These are phyloP conservation scores for Danaus plexippus DNA, from an alignment of 1,140 invertebrate species.

Conservation along the genomic window DNA sequence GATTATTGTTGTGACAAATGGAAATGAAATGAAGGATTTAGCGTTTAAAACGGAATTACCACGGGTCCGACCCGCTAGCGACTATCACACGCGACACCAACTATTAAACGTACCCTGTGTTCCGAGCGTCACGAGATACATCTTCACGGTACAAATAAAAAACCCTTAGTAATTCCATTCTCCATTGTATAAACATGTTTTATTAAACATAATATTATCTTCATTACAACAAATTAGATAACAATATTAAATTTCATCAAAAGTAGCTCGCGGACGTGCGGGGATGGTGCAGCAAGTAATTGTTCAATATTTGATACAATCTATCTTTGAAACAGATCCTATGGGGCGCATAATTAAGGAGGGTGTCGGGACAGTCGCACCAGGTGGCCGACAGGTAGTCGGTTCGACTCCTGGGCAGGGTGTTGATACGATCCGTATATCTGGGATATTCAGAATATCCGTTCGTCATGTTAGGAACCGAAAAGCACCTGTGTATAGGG, in stretches of 20 bases:
- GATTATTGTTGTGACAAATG: neutral
- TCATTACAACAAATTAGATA: neutral
- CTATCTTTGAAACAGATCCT: slow-evolving; percentile 47
- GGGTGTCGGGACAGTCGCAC: slow-evolving; percentile 52
- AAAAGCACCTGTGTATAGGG: slow-evolving; percentile 68
- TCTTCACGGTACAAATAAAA: slow-evolving; percentile 22
- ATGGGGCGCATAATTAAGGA: slow-evolving; percentile 49
- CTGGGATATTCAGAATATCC: neutral
- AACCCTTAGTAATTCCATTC: slow-evolving; percentile 60
- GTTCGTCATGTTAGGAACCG: slow-evolving; percentile 24
- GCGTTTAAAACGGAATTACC: slow-evolving; percentile 41
- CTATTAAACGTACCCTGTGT: slow-evolving; percentile 32
- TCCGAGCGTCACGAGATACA: neutral
- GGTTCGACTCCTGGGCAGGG: slow-evolving; percentile 19
- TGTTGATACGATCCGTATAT: slow-evolving; percentile 1
- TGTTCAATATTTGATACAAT: slow-evolving; percentile 41
- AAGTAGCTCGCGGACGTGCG: slow-evolving; percentile 60
- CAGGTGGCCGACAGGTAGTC: slow-evolving; percentile 26
- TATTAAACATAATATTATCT: slow-evolving; percentile 6
- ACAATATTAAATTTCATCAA: slow-evolving; percentile 18
- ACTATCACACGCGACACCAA: slow-evolving; percentile 10
- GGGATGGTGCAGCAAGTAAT: slow-evolving; percentile 58
- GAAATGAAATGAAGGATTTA: neutral
- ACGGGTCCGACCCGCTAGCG: slow-evolving; percentile 23
- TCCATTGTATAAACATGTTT: slow-evolving; percentile 21